Base-by-base conservation (phyloP, 2,113 vertebrate genomes). In the Isichthys henryi region DNA sequence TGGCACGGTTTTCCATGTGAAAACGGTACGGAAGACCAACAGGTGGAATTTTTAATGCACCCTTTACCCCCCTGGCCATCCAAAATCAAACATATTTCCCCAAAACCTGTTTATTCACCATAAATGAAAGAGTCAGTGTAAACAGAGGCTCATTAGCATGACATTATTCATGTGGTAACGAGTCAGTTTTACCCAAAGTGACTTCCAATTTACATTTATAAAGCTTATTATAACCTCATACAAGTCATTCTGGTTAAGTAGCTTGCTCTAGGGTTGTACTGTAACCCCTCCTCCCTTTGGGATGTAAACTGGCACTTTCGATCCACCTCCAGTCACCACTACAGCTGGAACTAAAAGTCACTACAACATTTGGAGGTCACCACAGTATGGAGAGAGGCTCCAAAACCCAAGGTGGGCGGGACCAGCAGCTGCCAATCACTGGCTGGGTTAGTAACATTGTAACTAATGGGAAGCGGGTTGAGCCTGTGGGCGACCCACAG, bases 91-190 rank as follows among this genome's bases (percentile, higher is more conserved):
- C 83, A n/a, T 48, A 50, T 27, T 23, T 86, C 83, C 45, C 13
- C 83, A 49, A 86, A 86, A 86, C 48, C 83, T 80, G 35, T 80
- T 80, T 80, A 80, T 80, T 80, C 35, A 80, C 15, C 83, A 86
- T 86, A 86, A 86, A 53, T 52, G 56, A 87, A 17, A 86, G 48
- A 31, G 9, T 49, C 48, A n/a, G 19, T 35, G 11, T 7, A 53
- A 87, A 53, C 31, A 87, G 27, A 27, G 11, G 50, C 50, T 53
- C 6, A 87, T 53, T 53, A 87, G 49, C 85, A 87, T 53, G 23
- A 35, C 50, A 87, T 35, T 19, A 86, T 48, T 86, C 48, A 80
- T 80, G 74, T 80, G 35, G 83, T 86, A 86, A 86, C 83, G 23
- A 53, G 85, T 52, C 27, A 52, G 45, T n/a, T 52, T 87, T 87